These are phyloP conservation scores for Nestor notabilis DNA, from an alignment of 2,113 vertebrate genomes.

Conservation along the genomic window DNA sequence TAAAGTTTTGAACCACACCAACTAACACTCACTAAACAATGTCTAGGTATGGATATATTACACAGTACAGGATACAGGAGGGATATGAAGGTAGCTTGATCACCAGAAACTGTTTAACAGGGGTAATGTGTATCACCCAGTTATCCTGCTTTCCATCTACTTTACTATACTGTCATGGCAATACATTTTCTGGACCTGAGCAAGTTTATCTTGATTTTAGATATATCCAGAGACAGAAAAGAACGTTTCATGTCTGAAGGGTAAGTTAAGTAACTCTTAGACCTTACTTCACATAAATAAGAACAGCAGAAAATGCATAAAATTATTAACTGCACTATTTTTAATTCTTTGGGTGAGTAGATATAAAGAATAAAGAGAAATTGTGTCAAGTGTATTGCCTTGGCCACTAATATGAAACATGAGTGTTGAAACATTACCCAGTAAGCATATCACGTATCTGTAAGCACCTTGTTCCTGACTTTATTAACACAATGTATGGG, in stretches of 20 bases:
- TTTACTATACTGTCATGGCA: background rate
- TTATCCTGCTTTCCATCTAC: background rate
- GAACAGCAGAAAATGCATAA: background rate
- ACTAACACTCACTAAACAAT: background rate
- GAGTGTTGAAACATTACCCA: background rate
- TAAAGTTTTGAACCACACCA: background rate
- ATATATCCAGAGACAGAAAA: background rate
- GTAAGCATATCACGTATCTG: background rate
- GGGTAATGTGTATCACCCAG: background rate
- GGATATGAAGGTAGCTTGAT: background rate
- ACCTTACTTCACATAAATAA: background rate
- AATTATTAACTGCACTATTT: background rate
- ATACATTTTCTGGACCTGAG: background rate
- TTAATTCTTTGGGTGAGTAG: background rate
- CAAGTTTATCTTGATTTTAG: background rate
- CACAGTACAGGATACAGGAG: background rate
- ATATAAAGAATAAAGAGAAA: background rate
- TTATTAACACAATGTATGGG: background rate
- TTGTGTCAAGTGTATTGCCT: background rate
- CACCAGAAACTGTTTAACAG: background rate
- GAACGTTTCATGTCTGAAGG: background rate
- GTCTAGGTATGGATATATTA: background rate
- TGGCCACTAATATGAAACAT: background rate
- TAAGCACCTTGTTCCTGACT: background rate
- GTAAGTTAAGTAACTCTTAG: background rate